A percentile compares a stretch with the other conserved stretches of the same genome.
These are phyloP conservation scores for Parazoanthus atlanticus DNA, from an alignment of 92 coral and sea anemone genomes.

Conservation along the genomic window DNA sequence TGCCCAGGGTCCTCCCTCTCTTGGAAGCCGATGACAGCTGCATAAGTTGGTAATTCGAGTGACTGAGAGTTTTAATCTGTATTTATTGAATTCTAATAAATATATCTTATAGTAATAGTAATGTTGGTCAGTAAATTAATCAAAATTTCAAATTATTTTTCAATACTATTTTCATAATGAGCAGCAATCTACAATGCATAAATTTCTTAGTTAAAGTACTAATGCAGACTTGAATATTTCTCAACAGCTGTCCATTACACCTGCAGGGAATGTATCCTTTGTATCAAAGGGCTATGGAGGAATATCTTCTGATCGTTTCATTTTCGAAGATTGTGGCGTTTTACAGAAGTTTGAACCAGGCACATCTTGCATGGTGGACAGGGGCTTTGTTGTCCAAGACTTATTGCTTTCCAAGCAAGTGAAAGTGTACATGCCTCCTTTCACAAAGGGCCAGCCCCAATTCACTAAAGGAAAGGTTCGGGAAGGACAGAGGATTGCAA, in stretches of 20 bases:
- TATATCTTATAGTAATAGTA: not conserved
- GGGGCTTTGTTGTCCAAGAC: slow-evolving; percentile 58
- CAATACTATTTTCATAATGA: too few relatives aligned
- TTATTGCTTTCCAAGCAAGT: slow-evolving; percentile 45
- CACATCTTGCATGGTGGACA: slow-evolving; percentile 50
- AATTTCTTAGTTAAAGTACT: too few relatives aligned
- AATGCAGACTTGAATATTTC: too few relatives aligned
- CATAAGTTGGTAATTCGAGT: too few relatives aligned
- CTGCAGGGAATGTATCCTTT: slow-evolving; percentile 55
- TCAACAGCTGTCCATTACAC: slow-evolving; percentile 35
- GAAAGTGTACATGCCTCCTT: slow-evolving; percentile 45
- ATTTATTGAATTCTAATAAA: too few relatives aligned
- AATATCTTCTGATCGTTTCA: slow-evolving; percentile 45
- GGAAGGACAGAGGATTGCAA: slow-evolving; percentile 35
- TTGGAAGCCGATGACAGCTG: too few relatives aligned
- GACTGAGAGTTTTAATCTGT: too few relatives aligned
- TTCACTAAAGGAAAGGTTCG: slow-evolving; percentile 44
- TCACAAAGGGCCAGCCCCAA: slow-evolving; percentile 42
- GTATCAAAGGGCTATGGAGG: slow-evolving; percentile 60
- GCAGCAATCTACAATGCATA: too few relatives aligned
- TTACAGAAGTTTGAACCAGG: slow-evolving; percentile 44
- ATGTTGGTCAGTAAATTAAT: too few relatives aligned
- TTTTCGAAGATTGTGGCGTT: slow-evolving; percentile 46
- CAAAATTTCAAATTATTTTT: too few relatives aligned
- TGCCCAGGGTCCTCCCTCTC: too few relatives aligned